Base-by-base conservation (phyloP, 2,888 invertebrate species). In the Leptinotarsa juncta region DNA sequence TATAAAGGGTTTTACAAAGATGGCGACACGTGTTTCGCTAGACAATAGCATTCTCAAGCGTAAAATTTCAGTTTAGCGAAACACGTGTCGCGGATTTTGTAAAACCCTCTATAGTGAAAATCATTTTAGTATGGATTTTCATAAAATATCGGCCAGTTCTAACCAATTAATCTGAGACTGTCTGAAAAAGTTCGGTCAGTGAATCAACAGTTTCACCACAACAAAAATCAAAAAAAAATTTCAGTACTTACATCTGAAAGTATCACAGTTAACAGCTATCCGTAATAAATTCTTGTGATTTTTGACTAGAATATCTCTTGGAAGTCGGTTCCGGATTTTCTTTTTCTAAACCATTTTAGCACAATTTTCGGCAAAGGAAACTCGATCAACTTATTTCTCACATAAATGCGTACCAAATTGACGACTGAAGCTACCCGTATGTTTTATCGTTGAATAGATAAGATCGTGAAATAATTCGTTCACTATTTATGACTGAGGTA, bases 371-470 rank as follows among this genome's bases (percentile, higher is more conserved):
- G 23, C 4, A 12, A 18, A 53, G 18, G 18, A 26, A 32, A 62
- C 26, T 32, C n/a, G 26, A 10, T 62, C 32, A 26, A 32, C 62
- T 32, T 62, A 32, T 62, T n/a, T 42, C 14, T 57, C 57, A 57
- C 57, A 53, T 53, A 15, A 57, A 57, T 23, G 23, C 14, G 14
- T 23, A 57, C 57, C 57, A 57, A 62, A 32, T 42, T 42, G n/a
- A 42, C 62, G 62, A 62, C 62, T 42, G 62, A n/a, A 51, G 49
- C 71, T 53, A 50, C 75, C 73, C 71, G 75, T 74, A 73, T 68
- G 57, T 74, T 65, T 74, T 73, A 78, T 78, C 78, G 67, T 48
- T 42, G 42, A 26, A 12, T 67, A 72, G 78, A 78, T 78, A 78
- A 78, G 78, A 74, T 70, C 65, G 70, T 65, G 16, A 18, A 65